These are phyloP conservation scores for Odocoileus virginianus DNA, from an alignment of 2,113 vertebrate species.

Conservation along the genomic window DNA sequence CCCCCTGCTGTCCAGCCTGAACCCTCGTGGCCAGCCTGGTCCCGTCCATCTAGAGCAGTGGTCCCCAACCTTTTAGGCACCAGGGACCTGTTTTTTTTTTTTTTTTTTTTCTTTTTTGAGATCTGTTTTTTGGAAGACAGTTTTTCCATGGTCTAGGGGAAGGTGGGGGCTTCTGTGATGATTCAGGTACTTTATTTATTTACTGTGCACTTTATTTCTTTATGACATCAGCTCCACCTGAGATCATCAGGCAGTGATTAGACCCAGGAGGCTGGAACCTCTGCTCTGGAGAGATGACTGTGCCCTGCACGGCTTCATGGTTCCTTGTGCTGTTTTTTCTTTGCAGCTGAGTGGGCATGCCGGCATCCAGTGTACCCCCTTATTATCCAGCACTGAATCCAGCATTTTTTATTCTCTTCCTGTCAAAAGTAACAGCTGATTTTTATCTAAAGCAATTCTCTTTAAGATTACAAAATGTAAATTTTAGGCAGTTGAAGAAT, in stretches of 20 bases:
- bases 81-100: background rate
- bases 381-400: background rate
- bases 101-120: background rate
- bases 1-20: too few relatives aligned
- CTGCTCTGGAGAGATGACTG: background rate
- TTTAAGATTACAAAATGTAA: background rate
- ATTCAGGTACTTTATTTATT: background rate
- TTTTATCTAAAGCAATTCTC: background rate
- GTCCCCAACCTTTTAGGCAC: background rate
- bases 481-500: background rate
- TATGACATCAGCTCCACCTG: background rate
- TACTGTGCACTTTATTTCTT: background rate
- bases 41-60: rapidly evolving
- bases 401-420: background rate
- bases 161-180: background rate
- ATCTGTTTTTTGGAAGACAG: background rate
- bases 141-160: background rate
- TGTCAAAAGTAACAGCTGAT: background rate
- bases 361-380: rapidly evolving
- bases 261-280: background rate
- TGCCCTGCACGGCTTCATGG: rapidly evolving
- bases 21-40: rapidly evolving
- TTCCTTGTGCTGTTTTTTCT: background rate
- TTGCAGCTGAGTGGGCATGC: background rate
- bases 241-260: background rate